Evolutionary conservation across 1,140 invertebrate genomes (phyloP), one percentile per base, ranked within the genome.

Genomic region (Ceratosolen fusciceps): DNA sequence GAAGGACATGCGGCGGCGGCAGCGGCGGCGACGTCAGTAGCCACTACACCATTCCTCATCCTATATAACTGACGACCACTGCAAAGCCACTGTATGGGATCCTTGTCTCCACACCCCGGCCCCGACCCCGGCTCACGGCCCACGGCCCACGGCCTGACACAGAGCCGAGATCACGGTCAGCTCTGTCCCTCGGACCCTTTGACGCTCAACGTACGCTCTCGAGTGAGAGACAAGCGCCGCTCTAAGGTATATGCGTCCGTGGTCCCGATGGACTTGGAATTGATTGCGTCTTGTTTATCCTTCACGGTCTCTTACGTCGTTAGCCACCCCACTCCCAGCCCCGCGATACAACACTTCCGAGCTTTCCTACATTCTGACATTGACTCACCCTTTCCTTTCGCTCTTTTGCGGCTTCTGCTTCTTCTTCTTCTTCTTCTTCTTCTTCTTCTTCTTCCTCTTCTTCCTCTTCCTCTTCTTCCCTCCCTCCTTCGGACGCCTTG

Each of bases 11-110:
- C n/a, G 39, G 16, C 67, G 26, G 47, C 37, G 67, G 43, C 67
- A 29, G 65, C 34, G 21, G 60, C 60, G 10, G 49, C 74, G 68
- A 74, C 47, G 68, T 47, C 47, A 75, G 70, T 60, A 73, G 56
- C 80, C 80, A 79, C 81, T 76, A 62, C 81, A 78, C 39, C 43
- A 47, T 68, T 47, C 9, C 60, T 37, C 60, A 47, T 68, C 37
- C 24, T 68, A 43, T 68, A n/a, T n/a, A 68, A 68, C 26, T 39
- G 82, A 79, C 68, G 77, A 54, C 77, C 82, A 77, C 80, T 82
- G 37, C 16, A 76, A 49, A 26, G 39, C 67, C 72, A 26, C 65
- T n/a, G 7, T 70, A 74, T 75, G 31, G 29, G 24, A 62, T 58
- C 60, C 37, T 31, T n/a, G 31, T 37, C 31, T 37, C 19, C 37